A percentile compares a stretch with the other conserved stretches of the same genome.
phyloP scores from a whole-genome alignment of 2,113 vertebrate species.

The Chloebia gouldiae region DNA sequence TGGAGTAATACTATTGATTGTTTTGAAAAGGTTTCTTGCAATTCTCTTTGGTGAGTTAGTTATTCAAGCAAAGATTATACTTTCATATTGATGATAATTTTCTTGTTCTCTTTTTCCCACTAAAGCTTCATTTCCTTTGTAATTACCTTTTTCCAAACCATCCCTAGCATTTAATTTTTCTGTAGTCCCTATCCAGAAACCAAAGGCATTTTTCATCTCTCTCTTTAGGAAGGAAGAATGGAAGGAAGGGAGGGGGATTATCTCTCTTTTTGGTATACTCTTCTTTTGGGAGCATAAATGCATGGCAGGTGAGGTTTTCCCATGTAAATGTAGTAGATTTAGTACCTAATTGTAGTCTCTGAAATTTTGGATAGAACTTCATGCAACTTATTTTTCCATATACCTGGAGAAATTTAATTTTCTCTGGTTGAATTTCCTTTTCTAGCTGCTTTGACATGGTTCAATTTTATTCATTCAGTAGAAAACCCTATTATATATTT shows the following conservation, averaged over 20 bases:
- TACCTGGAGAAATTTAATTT: neutral
- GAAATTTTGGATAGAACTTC: neutral
- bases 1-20: neutral
- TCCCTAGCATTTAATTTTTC: neutral
- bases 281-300: neutral
- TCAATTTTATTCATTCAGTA: neutral
- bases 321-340: neutral
- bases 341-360: neutral
- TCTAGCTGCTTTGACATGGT: neutral
- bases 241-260: neutral
- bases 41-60: neutral
- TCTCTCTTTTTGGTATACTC: neutral
- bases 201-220: neutral
- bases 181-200: neutral
- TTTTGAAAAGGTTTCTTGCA: neutral
- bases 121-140: neutral
- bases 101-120: neutral
- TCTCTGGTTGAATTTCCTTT: neutral
- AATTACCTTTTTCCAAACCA: neutral
- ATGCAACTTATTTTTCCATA: neutral
- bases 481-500: neutral
- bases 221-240: neutral
- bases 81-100: neutral
- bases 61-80: neutral
- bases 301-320: neutral